These are phyloP conservation scores for Falco peregrinus DNA, from an alignment of 2,797 vertebrate species.

Conservation along the genomic window DNA sequence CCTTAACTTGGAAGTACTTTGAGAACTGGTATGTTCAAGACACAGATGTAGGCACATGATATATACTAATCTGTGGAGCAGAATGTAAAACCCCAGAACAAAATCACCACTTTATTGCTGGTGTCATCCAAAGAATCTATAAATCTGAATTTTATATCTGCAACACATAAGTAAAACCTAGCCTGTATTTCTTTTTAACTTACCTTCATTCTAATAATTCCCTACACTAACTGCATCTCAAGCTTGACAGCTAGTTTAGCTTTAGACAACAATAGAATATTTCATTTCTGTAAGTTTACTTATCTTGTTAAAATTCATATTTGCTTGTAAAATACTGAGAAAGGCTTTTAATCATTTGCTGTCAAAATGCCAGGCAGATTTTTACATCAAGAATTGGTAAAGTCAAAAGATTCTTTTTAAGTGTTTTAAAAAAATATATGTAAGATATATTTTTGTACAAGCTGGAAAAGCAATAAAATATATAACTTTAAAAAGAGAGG, in stretches of 20 bases:
- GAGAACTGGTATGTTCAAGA: not conserved
- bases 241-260: constrained; percentile 71
- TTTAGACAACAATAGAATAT: constrained; percentile 69
- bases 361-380: constrained; percentile 67
- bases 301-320: constrained; percentile 74
- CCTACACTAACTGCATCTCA: constrained; percentile 58
- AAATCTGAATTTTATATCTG: constrained; percentile 74
- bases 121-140: constrained; percentile 69
- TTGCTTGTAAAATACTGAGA: constrained; percentile 71
- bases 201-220: constrained; percentile 75
- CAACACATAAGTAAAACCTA: constrained; percentile 62
- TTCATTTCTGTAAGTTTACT: constrained; percentile 70
- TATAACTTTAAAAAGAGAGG: not conserved
- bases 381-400: constrained; percentile 61
- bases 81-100: constrained; percentile 60
- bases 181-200: constrained; percentile 75
- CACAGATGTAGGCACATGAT: not conserved
- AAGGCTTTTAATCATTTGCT: constrained; percentile 71
- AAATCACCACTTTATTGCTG: constrained; percentile 68
- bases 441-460: not conserved
- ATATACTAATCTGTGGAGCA: constrained; percentile 25
- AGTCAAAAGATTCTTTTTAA: constrained; percentile 53
- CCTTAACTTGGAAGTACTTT: not conserved
- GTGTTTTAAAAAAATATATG: not conserved
- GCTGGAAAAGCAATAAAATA: constrained; percentile 7